Evolutionary conservation across 2,888 invertebrate species (phyloP).

Genomic region (Bombylius discolor): DNA sequence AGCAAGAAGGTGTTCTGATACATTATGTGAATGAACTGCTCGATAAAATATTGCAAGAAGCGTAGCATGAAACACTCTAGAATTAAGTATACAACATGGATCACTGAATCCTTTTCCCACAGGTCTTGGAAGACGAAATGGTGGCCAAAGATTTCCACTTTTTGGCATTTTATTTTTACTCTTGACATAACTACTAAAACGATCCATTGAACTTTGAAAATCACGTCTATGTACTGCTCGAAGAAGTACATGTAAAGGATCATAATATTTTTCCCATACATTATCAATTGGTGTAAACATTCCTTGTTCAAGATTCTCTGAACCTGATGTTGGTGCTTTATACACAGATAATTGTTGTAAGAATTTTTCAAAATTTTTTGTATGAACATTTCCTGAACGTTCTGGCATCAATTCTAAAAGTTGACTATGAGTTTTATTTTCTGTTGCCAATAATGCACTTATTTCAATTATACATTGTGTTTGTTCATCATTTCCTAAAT

Average conservation of each 20-base stretch:
- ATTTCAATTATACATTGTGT: constrained; percentile 75
- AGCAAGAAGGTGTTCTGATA: constrained; percentile 81
- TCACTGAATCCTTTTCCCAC: constrained; percentile 53
- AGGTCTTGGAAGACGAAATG: constrained; percentile 57
- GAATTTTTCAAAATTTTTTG: constrained; percentile 75
- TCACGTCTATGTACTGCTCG: constrained; percentile 85
- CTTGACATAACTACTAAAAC: constrained; percentile 67
- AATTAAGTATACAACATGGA: constrained; percentile 40
- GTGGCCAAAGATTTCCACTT: constrained; percentile 61
- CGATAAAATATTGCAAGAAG: constrained; percentile 74
- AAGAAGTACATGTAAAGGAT: constrained; percentile 83
- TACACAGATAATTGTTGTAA: constrained; percentile 74
- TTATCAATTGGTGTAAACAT: constrained; percentile 72
- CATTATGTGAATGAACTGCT: constrained; percentile 58
- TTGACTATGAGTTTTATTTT: constrained; percentile 92
- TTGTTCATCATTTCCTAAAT: constrained; percentile 52
- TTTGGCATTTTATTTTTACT: constrained; percentile 46
- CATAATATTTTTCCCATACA: constrained; percentile 89
- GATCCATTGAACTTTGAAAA: constrained; percentile 87
- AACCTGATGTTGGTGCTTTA: constrained; percentile 59
- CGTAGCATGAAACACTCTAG: constrained; percentile 35
- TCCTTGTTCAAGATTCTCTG: constrained; percentile 76
- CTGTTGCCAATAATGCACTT: constrained; percentile 82
- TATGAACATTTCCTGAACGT: constrained; percentile 81
- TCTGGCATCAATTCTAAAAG: constrained; percentile 93